phyloP scores from a whole-genome alignment of 2,797 vertebrate species.

The Ispidina lecontei region DNA sequence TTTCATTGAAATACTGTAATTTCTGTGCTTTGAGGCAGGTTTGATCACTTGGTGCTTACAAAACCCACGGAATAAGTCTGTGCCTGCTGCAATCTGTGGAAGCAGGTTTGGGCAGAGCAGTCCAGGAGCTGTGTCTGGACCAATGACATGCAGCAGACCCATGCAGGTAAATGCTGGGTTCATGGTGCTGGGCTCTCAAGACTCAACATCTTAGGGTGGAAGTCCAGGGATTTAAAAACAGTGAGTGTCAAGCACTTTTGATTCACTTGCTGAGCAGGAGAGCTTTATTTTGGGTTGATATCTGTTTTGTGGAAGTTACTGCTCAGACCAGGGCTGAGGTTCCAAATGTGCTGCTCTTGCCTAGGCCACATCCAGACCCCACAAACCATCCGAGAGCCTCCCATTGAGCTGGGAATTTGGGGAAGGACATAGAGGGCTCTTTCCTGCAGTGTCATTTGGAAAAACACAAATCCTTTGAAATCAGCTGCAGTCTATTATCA shows the following conservation, averaged over 20 bases:
- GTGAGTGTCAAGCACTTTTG: neutral
- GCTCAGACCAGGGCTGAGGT: neutral
- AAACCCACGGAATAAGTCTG: neutral
- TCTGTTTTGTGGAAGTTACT: neutral
- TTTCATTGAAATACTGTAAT: neutral
- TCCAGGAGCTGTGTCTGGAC: accelerated
- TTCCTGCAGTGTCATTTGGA: neutral
- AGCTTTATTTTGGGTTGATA: neutral
- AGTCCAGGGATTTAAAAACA: neutral
- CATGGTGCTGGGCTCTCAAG: neutral
- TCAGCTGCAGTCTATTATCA: neutral
- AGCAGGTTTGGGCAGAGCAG: neutral
- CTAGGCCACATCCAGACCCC: neutral
- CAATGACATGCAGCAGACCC: accelerated
- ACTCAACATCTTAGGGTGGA: neutral
- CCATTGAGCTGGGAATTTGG: accelerated
- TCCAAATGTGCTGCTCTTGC: accelerated
- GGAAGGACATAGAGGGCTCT: neutral
- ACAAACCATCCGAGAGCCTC: neutral
- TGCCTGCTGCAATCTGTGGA: accelerated
- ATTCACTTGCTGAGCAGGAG: neutral
- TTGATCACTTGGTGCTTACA: neutral
- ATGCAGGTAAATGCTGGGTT: neutral
- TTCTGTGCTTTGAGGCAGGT: neutral
- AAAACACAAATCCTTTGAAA: neutral